A percentile compares a stretch with the other conserved stretches of the same genome.
phyloP scores from a whole-genome alignment of 53 echinoderm and acorn worm species.

The Actinopyga echinites region DNA sequence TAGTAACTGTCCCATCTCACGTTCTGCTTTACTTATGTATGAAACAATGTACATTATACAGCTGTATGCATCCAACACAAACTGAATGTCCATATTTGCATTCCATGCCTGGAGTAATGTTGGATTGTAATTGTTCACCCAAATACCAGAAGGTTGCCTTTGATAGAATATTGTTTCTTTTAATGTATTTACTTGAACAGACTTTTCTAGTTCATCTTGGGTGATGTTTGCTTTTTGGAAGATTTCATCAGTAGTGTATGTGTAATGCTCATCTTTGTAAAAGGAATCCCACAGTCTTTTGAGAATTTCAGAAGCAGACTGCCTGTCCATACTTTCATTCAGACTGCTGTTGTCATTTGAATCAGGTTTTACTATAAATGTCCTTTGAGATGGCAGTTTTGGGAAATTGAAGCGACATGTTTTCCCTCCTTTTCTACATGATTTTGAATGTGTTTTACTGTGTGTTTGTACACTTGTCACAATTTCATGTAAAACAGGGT shows the following conservation, averaged over 20 bases:
- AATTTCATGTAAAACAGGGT: background rate
- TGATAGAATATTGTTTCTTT: slow-evolving; percentile 43
- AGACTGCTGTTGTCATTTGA: background rate
- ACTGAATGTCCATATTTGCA: slow-evolving; percentile 72
- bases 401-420: slow-evolving; percentile 78
- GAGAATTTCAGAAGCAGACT: background rate
- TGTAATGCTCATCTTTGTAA: no score
- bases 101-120: slow-evolving; percentile 50
- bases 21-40: slow-evolving; percentile 71
- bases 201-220: slow-evolving; percentile 30
- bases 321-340: background rate
- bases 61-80: slow-evolving; percentile 51
- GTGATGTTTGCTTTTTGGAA: no score
- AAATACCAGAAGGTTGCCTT: slow-evolving; percentile 45
- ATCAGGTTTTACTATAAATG: slow-evolving; percentile 48
- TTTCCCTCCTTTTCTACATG: slow-evolving; percentile 60
- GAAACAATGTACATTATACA: slow-evolving; percentile 69
- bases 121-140: slow-evolving; percentile 71
- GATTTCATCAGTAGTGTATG: no score
- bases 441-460: slow-evolving; percentile 67
- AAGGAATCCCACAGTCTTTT: background rate
- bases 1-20: slow-evolving; percentile 72
- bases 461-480: slow-evolving; percentile 52
- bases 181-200: slow-evolving; percentile 3
- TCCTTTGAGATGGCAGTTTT: slow-evolving; percentile 61